phyloP scores from a whole-genome alignment of 1,140 invertebrate genomes.

The Drosophila navojoa region DNA sequence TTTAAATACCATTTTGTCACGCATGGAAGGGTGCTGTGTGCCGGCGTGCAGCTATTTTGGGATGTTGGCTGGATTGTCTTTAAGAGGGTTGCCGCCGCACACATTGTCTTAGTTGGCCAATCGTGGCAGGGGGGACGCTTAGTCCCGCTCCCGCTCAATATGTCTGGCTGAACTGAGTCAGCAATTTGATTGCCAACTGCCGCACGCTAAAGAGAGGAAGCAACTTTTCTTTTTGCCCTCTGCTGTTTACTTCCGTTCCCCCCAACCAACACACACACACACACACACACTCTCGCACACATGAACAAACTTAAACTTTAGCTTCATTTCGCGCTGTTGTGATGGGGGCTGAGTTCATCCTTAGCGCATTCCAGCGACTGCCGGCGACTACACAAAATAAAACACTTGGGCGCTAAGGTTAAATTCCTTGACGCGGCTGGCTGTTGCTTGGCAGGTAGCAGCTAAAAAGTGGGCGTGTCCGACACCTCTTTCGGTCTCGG shows the following conservation, averaged over 20 bases:
- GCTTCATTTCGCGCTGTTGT: constrained; percentile 72
- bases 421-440: constrained; percentile 53
- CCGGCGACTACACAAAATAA: constrained; percentile 73
- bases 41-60: constrained; percentile 34
- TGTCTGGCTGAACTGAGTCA: constrained; percentile 80
- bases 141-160: constrained; percentile 53
- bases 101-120: constrained; percentile 76
- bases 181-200: constrained; percentile 74
- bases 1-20: constrained; percentile 82
- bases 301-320: constrained; percentile 66
- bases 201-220: constrained; percentile 54
- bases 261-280: background rate
- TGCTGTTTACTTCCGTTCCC: constrained; percentile 67
- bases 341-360: constrained; percentile 43
- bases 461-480: constrained; percentile 7
- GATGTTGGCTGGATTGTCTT: constrained; percentile 57
- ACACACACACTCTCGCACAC: constrained; percentile 1
- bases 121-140: constrained; percentile 37
- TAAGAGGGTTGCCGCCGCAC: constrained; percentile 48
- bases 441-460: background rate
- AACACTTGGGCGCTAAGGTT: constrained; percentile 78
- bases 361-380: constrained; percentile 67
- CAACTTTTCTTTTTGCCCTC: constrained; percentile 70
- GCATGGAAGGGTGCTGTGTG: constrained; percentile 59
- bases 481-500: background rate